phyloP scores from a whole-genome alignment of 2,888 invertebrate species.

The Escarpia spicata region DNA sequence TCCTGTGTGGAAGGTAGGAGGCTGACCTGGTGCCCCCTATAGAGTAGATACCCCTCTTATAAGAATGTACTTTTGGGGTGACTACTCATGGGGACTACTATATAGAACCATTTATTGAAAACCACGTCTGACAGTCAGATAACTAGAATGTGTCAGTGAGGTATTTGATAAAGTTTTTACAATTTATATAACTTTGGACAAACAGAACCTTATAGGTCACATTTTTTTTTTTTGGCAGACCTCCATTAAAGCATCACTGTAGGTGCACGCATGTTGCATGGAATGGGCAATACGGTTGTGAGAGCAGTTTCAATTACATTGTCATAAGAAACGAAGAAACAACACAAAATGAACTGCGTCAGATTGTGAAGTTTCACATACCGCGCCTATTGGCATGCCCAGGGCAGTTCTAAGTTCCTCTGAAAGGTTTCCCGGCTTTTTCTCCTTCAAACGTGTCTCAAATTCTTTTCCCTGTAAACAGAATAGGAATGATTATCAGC shows the following conservation, averaged over 20 bases:
- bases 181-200: no score
- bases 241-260: not conserved
- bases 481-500: not conserved
- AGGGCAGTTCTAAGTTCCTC: conserved; percentile 95
- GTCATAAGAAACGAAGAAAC: not conserved
- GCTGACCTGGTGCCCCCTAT: no score
- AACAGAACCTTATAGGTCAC: no score
- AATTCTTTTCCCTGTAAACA: conserved; percentile 86
- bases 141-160: not conserved
- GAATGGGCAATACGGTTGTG: not conserved
- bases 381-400: conserved; percentile 97
- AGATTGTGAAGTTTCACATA: conserved; percentile 44
- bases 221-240: no score
- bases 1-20: no score
- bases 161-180: no score
- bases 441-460: conserved; percentile 95
- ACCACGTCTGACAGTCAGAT: not conserved
- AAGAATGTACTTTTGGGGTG: no score
- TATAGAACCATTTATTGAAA: not conserved
- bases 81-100: not conserved
- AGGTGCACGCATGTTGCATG: not conserved
- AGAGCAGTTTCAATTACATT: not conserved
- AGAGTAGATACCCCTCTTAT: no score
- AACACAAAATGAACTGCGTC: not conserved
- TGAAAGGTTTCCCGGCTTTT: conserved; percentile 96